phyloP scores from a whole-genome alignment of 1,140 invertebrate genomes.

The Eriocheir sinensis region DNA sequence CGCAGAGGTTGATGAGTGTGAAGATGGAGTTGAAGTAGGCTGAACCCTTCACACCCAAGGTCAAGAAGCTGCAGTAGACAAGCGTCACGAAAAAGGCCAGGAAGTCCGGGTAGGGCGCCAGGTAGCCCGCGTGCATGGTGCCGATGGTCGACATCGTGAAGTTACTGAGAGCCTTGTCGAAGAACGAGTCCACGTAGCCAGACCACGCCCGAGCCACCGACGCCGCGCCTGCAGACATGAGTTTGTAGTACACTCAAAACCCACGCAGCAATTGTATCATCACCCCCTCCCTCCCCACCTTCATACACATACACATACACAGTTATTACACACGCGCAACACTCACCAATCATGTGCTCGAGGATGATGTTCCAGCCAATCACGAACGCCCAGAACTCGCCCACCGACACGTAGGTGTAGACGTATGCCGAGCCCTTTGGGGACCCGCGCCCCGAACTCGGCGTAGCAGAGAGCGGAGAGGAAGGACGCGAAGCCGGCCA shows the following conservation, averaged over 20 bases:
- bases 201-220: slow-evolving; percentile 96
- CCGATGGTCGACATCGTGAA: slow-evolving; percentile 88
- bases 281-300: too few relatives aligned
- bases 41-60: slow-evolving; percentile 93
- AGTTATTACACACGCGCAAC: slow-evolving; percentile 19
- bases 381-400: slow-evolving; percentile 96
- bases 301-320: slow-evolving; percentile 32
- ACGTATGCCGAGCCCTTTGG: slow-evolving; percentile 95
- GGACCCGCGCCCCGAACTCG: slow-evolving; percentile 94
- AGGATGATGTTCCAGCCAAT: slow-evolving; percentile 97
- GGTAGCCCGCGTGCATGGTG: slow-evolving; percentile 87
- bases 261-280: too few relatives aligned
- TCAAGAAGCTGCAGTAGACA: slow-evolving; percentile 86
- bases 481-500: slow-evolving; percentile 93
- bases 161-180: slow-evolving; percentile 90
- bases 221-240: slow-evolving; percentile 88
- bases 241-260: too few relatives aligned
- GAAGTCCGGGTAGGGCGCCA: slow-evolving; percentile 90
- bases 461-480: slow-evolving; percentile 95
- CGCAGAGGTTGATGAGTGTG: slow-evolving; percentile 89
- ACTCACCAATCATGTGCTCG: slow-evolving; percentile 92
- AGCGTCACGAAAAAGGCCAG: slow-evolving; percentile 90
- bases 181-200: slow-evolving; percentile 93
- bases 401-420: slow-evolving; percentile 93
- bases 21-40: slow-evolving; percentile 91